Conservation (phyloP, 2,113 vertebrate genomes). For the Cranoglanis bouderius region DNA sequence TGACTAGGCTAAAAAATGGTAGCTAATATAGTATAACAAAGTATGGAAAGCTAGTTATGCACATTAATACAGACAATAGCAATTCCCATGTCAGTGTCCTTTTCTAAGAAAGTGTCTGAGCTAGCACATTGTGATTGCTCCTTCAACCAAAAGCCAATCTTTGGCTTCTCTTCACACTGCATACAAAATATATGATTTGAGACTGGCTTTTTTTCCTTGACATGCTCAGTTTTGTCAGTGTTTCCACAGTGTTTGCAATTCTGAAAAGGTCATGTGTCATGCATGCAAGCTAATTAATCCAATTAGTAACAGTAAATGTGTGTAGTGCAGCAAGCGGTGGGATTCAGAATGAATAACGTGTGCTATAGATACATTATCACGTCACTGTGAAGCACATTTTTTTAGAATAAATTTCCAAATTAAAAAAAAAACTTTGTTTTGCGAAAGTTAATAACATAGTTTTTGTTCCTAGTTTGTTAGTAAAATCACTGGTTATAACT, state of each 20-base stretch:
- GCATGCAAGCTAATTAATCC: neutral
- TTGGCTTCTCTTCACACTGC: neutral
- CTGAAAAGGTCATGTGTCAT: neutral
- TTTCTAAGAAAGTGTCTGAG: neutral
- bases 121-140: neutral
- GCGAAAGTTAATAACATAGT: neutral
- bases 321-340: neutral
- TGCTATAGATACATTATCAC: neutral
- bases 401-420: neutral
- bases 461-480: neutral
- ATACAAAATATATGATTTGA: neutral
- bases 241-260: neutral
- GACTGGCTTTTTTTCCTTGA: neutral
- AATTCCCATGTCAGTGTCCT: neutral
- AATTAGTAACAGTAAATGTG: neutral
- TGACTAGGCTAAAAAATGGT: neutral
- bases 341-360: neutral
- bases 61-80: neutral
- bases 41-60: neutral
- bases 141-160: neutral
- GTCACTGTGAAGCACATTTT: neutral
- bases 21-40: neutral
- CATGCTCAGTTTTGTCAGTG: neutral
- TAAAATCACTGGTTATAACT: neutral
- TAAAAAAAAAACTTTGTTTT: neutral